These are phyloP conservation scores for Trochalopteron elliotii DNA, from an alignment of 2,113 vertebrate species.

Conservation along the genomic window DNA sequence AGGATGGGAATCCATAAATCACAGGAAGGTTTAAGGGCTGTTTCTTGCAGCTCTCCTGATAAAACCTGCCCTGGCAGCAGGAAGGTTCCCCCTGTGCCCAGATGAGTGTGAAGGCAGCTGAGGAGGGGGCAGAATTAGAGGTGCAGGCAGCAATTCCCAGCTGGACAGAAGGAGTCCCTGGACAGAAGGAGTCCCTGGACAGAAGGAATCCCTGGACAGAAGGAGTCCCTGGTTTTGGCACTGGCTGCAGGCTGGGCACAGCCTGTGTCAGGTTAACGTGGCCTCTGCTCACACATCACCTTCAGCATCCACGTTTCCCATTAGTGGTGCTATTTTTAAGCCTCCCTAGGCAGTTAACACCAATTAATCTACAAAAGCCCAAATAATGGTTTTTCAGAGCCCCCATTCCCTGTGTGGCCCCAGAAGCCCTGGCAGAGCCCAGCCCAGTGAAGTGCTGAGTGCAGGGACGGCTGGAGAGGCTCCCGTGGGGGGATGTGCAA, in stretches of 20 bases:
- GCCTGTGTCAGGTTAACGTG: neutral
- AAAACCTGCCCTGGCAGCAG: neutral
- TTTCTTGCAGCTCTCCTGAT: neutral
- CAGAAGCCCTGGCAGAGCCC: neutral
- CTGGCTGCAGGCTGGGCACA: neutral
- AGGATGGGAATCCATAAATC: neutral
- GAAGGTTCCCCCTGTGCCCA: neutral
- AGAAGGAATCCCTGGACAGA: neutral
- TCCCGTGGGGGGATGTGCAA: neutral
- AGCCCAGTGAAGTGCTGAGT: neutral
- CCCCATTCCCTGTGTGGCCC: neutral
- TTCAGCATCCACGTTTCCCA: neutral
- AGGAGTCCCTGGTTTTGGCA: neutral
- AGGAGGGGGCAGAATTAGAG: neutral
- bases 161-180: neutral
- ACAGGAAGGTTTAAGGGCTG: neutral
- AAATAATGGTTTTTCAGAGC: neutral
- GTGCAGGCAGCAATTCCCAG: neutral
- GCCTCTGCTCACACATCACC: neutral
- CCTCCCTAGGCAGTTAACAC: slow-evolving; percentile 26
- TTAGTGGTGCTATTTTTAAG: slow-evolving; percentile 29
- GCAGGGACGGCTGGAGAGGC: neutral
- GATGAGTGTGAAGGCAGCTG: neutral
- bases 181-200: neutral
- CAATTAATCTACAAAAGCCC: slow-evolving; percentile 17